Evolutionary conservation across 1,140 invertebrate species (phyloP).

Genomic region (Sitophilus oryzae): DNA sequence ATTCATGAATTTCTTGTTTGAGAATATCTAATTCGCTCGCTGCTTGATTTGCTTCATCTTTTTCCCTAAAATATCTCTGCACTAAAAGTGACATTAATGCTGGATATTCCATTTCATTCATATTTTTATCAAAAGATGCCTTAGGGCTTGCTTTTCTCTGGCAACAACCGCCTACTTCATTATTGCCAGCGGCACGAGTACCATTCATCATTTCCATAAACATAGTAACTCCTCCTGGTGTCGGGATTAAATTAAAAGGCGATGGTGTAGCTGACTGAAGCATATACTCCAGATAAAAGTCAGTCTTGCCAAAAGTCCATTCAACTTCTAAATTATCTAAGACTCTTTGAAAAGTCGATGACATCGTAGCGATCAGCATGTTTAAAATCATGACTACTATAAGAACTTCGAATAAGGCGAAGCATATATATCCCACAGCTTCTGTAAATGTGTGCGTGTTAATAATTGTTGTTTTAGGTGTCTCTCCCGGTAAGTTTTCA

Average conservation of each 20-base stretch:
- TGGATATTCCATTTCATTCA: conserved; percentile 40
- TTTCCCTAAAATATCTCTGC: conserved; percentile 51
- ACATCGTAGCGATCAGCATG: conserved; percentile 74
- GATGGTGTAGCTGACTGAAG: conserved; percentile 51
- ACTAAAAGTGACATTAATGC: conserved; percentile 50
- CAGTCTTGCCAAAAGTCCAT: conserved; percentile 55
- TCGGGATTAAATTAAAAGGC: conserved; percentile 53
- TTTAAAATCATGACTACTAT: conserved; percentile 69
- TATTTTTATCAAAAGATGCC: conserved; percentile 4
- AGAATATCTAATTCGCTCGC: conserved; percentile 38
- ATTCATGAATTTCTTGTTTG: conserved; percentile 38
- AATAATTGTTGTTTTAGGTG: conserved; percentile 43
- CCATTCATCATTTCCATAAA: conserved; percentile 46
- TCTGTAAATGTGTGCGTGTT: conserved; percentile 57
- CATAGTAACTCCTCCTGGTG: conserved; percentile 43
- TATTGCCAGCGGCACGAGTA: conserved; percentile 19
- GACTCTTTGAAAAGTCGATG: conserved; percentile 64
- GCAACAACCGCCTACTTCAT: conserved; percentile 21
- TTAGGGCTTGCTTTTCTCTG: conserved; percentile 1
- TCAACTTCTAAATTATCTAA: conserved; percentile 54
- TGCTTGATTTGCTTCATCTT: conserved; percentile 33
- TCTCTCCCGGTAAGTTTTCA: conserved; percentile 50
- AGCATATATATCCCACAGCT: conserved; percentile 57
- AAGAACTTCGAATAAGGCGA: conserved; percentile 59
- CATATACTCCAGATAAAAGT: conserved; percentile 55